Conservation (phyloP, 2,888 invertebrate species). For the Cheilosia urbana region DNA sequence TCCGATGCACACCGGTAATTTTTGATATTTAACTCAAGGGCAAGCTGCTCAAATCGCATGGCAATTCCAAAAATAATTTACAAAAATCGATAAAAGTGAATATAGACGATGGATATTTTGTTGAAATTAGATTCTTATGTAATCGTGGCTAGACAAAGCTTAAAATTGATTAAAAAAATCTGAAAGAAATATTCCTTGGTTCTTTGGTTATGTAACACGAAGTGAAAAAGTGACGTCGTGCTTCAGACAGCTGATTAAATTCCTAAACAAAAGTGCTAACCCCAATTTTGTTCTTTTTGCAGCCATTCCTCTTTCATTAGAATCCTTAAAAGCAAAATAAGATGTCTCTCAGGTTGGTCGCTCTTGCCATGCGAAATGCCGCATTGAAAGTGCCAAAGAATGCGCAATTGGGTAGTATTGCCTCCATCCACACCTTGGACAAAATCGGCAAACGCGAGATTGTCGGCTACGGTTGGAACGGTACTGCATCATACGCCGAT, state of each 20-base stretch:
- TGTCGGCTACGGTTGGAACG: constrained; percentile 95
- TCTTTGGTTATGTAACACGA: constrained; percentile 70
- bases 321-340: constrained; percentile 42
- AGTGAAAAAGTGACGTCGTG: constrained; percentile 53
- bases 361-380: constrained; percentile 79
- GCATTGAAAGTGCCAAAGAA: constrained; percentile 78
- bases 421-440: constrained; percentile 81
- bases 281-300: neutral
- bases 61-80: neutral
- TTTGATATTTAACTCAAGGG: constrained; percentile 36
- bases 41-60: constrained; percentile 8
- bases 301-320: constrained; percentile 44
- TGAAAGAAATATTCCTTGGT: neutral
- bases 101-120: neutral
- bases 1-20: neutral
- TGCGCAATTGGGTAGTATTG: constrained; percentile 80
- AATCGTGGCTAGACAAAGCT: neutral
- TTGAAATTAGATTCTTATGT: constrained; percentile 50
- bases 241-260: constrained; percentile 6
- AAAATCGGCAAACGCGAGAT: constrained; percentile 93
- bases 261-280: constrained; percentile 15
- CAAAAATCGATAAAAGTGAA: constrained; percentile 33
- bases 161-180: neutral
- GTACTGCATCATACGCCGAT: constrained; percentile 91
- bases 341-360: constrained; percentile 81